Evolutionary conservation across 2,113 vertebrate genomes (phyloP), one percentile per base, ranked within the genome.

Genomic region (Cyprinodon variegatus): DNA sequence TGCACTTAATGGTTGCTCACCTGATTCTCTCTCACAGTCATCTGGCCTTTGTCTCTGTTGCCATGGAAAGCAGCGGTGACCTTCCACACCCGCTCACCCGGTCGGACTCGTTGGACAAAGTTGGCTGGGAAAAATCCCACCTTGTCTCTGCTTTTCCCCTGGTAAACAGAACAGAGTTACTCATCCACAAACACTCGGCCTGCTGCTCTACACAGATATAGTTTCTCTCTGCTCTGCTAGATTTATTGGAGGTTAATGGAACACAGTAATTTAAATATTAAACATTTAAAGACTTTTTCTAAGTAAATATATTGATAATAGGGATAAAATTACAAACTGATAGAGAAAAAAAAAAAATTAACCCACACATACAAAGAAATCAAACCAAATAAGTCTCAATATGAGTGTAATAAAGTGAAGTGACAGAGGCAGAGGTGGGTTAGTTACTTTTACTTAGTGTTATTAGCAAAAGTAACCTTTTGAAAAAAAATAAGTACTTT

Each of bases 61-160:
- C 97, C 97, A 0, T 93, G 94, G 91, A 95, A 96, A 73, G 95
- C 90, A n/a, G 90, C 88, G 4, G 90, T 95, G 92, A 97, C 96
- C 88, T 93, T 96, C 96, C 96, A 98, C 75, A 97, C 95, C 0
- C 93, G 94, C 90, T 98, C 97, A 0, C 96, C 96, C 0, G 96
- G 95, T 17, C 97, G 95, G 68, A 97, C 94, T 11, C 96, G 93
- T 86, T 97, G 96, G 71, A 97, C 96, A 78, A 98, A 98, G 90
- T 98, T 98, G 84, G 97, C 96, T 0, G 97, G 97, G 88, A 97
- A 98, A 92, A 95, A 96, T 80, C 97, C 97, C 80, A 97, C 88
- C 40, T 95, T 94, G 89, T 96, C 94, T 3, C 92, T 94, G 65
- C 95, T 95, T 91, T 97, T 98, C 57, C 97, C 97, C 97, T 98